These are phyloP conservation scores for Lepisosteus osseus DNA, from an alignment of 2,113 vertebrate genomes.

Conservation along the genomic window DNA sequence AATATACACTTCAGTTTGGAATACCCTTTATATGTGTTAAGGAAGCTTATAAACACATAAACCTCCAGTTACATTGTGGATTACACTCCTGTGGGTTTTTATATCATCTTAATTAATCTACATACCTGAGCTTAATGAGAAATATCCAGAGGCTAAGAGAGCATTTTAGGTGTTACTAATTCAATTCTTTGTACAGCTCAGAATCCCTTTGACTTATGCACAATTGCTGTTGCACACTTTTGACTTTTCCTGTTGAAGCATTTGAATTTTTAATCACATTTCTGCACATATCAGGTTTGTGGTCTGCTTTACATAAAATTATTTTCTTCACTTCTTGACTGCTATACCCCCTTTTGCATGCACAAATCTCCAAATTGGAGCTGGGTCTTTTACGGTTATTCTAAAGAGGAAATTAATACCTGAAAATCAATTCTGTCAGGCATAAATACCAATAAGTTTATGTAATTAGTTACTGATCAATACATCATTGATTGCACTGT, in stretches of 20 bases:
- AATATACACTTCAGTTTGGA: neutral
- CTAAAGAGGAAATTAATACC: conserved; percentile 30
- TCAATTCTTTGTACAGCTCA: conserved; percentile 50
- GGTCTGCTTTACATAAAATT: neutral
- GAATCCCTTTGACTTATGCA: conserved; percentile 37
- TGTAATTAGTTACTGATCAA: conserved; percentile 58
- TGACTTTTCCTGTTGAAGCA: neutral
- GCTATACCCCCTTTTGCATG: neutral
- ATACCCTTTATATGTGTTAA: neutral
- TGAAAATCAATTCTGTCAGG: conserved; percentile 40
- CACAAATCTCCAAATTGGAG: neutral
- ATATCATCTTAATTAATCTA: conserved; percentile 56
- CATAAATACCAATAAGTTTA: conserved; percentile 54
- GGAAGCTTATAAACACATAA: no score
- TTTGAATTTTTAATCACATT: neutral
- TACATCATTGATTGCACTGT: conserved; percentile 49
- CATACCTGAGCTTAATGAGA: conserved; percentile 65
- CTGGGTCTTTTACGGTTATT: neutral
- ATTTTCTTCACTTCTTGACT: neutral
- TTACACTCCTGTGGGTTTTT: conserved; percentile 12
- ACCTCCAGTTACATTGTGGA: conserved; percentile 15
- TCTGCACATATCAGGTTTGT: neutral
- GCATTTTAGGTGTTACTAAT: conserved; percentile 57
- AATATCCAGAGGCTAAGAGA: conserved; percentile 47
- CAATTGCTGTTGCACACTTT: neutral